Conservation (phyloP, 2,888 invertebrate species). For the Acronicta aceris region DNA sequence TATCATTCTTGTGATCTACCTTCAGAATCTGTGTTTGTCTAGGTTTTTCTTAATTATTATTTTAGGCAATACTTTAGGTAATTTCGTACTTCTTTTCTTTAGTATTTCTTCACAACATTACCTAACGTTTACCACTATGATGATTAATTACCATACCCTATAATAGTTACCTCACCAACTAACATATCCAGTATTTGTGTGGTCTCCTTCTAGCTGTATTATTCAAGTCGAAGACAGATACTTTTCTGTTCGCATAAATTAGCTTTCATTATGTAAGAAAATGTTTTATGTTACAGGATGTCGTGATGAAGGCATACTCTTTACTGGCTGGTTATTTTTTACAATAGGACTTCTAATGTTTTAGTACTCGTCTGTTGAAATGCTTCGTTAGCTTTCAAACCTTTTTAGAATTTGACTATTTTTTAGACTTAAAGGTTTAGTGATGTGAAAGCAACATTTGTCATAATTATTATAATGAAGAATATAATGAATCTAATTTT, state of each 20-base stretch:
- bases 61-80: no score
- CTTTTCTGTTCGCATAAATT: constrained; percentile 83
- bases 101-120: no score
- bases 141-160: constrained; percentile 30
- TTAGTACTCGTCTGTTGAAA: constrained; percentile 58
- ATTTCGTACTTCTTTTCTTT: no score
- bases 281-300: constrained; percentile 84
- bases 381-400: constrained; percentile 61
- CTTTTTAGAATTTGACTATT: constrained; percentile 18
- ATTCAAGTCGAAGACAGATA: constrained; percentile 75
- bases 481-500: no score
- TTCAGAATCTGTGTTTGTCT: no score
- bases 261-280: constrained; percentile 81
- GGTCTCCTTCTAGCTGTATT: constrained; percentile 65
- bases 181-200: constrained; percentile 64
- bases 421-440: no score
- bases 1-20: no score
- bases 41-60: no score
- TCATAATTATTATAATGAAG: no score
- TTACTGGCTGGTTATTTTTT: constrained; percentile 67
- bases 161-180: constrained; percentile 42
- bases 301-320: constrained; percentile 79
- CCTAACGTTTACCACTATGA: neutral
- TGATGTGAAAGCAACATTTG: no score
- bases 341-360: constrained; percentile 64